Evolutionary conservation across 2,888 invertebrate genomes (phyloP), one percentile per base, ranked within the genome.

Genomic region (Scrobipalpa costella): DNA sequence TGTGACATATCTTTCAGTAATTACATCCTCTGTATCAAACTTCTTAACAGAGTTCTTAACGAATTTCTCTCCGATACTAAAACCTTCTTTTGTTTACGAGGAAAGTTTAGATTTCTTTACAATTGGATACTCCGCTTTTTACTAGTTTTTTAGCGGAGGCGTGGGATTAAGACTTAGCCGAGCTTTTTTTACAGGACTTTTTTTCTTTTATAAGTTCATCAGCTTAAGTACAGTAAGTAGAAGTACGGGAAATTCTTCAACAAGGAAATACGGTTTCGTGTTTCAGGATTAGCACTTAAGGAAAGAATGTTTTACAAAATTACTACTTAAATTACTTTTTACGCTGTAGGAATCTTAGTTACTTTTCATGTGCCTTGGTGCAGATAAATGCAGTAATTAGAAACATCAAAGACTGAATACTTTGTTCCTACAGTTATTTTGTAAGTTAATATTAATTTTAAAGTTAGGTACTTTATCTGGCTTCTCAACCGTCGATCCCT

Each of bases 41-140:
- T 55, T 55, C 9, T 27, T 58, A 61, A 61, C 59, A 47, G 40
- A 64, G 47, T 64, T 61, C n/a, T 19, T 59, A 57, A 62, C 64
- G 62, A 58, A 60, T 59, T 64, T 61, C 40, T 47, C 60, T 49
- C 33, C 34, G 61, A 57, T 62, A 61, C 55, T 61, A 64, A 64
- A 65, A 60, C 63, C 65, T 60, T 57, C 61, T 47, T 64, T 64
- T 64, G 64, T 65, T 65, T 65, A 65, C 63, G 63, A 63, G n/a
- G 19, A 11, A 63, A 65, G 61, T 65, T 65, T 61, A 49, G 61
- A 65, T 65, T 65, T 63, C 61, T 65, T 65, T 61, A 63, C 63
- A 65, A 64, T 64, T 64, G 64, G 64, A 61, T 64, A 64, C 49
- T 59, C 49, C 44, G 17, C 21, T 63, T 63, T 63, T 63, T 63